Base-by-base conservation (phyloP, 2,797 vertebrate species). In the Gobionotothen gibberifrons region DNA sequence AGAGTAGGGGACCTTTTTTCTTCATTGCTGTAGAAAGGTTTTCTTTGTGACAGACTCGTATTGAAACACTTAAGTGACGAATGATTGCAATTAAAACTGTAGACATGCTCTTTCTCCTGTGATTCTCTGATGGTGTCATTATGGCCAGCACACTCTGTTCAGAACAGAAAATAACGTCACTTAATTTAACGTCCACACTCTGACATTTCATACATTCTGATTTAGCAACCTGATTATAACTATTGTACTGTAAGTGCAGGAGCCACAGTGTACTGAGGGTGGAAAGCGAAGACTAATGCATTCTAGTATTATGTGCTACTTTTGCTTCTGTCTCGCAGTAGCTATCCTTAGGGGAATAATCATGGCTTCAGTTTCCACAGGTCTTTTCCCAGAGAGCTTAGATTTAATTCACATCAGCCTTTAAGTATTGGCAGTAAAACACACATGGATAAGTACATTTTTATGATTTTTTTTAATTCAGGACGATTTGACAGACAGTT, bases 71-170 rank as follows among this genome's bases (percentile, higher is more conserved):
- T 90, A 59, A 46, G 55, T 89, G 86, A 92, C 77, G 86, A 83
- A 89, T 87, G 80, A 75, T 76, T 68, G 72, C 76, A 85, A 87
- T 91, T 87, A 83, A 84, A 82, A 61, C 69, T 75, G 65, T 21
- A 61, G 44, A 47, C 72, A n/a, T 65, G 22, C 53, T 78, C 66
- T 77, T 78, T 82, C 62, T 76, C 78, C 39, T 22, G 67, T 10
- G 1, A 57, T 17, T 60, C 42, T 76, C 66, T 81, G 64, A 82
- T 78, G 66, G 70, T 85, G 76, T 85, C 83, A 83, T 90, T 85
- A 88, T 22, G 53, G 68, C 21, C 53, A 32, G 53, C 2, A 76
- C 48, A 52, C 57, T 78, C 39, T 16, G 72, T 19, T 19, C 61
- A 63, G 44, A 74, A 72, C 53, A 58, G 40, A 62, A 49, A 68